phyloP scores from a whole-genome alignment of 2,888 invertebrate species.

The Unio pictorum region DNA sequence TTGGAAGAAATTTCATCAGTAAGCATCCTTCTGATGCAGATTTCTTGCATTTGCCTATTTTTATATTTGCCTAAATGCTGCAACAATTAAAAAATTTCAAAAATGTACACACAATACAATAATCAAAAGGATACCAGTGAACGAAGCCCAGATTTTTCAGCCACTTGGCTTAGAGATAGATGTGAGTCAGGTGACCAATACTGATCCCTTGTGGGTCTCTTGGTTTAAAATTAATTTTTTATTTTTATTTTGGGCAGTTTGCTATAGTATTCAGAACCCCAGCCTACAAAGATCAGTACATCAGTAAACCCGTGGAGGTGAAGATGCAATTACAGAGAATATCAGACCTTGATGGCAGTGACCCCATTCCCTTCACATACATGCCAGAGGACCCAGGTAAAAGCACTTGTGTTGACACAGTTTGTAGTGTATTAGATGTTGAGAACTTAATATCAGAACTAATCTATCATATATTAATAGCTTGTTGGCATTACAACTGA shows the following conservation, averaged over 20 bases:
- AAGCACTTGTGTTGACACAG: background rate
- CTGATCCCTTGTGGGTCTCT: background rate
- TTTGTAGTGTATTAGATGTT: background rate
- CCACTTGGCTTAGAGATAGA: too few species aligned
- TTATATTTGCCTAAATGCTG: too few species aligned
- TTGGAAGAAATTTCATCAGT: too few species aligned
- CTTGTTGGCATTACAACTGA: background rate
- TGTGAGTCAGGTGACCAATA: too few species aligned
- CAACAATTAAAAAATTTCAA: too few species aligned
- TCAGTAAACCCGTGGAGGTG: constrained; percentile 83
- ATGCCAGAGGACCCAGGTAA: constrained; percentile 66
- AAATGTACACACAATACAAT: too few species aligned
- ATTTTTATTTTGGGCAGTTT: constrained; percentile 69
- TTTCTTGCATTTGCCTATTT: too few species aligned
- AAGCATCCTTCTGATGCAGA: too few species aligned
- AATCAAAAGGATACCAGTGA: too few species aligned
- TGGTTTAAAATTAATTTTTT: background rate
- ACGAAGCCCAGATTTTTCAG: too few species aligned
- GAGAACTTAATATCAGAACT: background rate
- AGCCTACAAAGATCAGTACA: constrained; percentile 79
- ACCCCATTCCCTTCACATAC: constrained; percentile 87
- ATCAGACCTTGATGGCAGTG: constrained; percentile 79
- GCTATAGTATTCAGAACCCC: constrained; percentile 80
- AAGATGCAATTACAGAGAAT: constrained; percentile 87
- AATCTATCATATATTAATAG: background rate